Base-by-base conservation (phyloP, 2,113 vertebrate genomes). In the Nerophis ophidion region DNA sequence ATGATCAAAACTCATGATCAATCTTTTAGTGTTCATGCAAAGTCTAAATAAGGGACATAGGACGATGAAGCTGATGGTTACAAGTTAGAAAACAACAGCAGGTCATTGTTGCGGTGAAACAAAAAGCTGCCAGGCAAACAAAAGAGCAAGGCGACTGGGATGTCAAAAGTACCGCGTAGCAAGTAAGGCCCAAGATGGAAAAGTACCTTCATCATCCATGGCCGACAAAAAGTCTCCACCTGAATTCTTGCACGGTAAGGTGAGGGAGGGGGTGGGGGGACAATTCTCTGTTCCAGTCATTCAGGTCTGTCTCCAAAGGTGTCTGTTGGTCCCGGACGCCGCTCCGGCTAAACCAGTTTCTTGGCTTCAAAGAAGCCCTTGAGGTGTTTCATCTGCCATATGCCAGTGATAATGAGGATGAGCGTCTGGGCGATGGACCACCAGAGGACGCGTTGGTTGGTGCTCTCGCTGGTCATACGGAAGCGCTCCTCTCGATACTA, bases 331-430 rank as follows among this genome's bases (percentile, higher is more conserved):
- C 55, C 48, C 56, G 4, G 17, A 47, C 3, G 16, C 58, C 6
- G 54, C 5, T 10, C 15, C 45, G 0, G 3, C 72, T 89, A 97
- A 71, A 98, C 94, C 75, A 98, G 78, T 63, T 97, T 98, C 85
- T 98, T 98, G 73, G 95, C 95, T 77, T 98, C 94, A 14, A 98
- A 98, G 84, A 98, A 98, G 79, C 94, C 94, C 77, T 98, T 98
- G 66, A 98, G 93, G 60, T 97, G 95, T 54, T 92, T 90, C 94
- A 97, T 97, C 86, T 98, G 95, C 95, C 95, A 98, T 76, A 97
- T 92, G 40, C 95, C 94, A 0, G 93, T 97, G 81, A 95, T 75
- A 76, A 97, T 91, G 76, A 97, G 94, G 87, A 98, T 98, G 83
- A 94, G 76, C 0, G 95, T 97, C 79, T 98, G 95, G 6, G 95